Evolutionary conservation across 2,797 vertebrate species (phyloP), one percentile per base, ranked within the genome.

Genomic region (Betta splendens): DNA sequence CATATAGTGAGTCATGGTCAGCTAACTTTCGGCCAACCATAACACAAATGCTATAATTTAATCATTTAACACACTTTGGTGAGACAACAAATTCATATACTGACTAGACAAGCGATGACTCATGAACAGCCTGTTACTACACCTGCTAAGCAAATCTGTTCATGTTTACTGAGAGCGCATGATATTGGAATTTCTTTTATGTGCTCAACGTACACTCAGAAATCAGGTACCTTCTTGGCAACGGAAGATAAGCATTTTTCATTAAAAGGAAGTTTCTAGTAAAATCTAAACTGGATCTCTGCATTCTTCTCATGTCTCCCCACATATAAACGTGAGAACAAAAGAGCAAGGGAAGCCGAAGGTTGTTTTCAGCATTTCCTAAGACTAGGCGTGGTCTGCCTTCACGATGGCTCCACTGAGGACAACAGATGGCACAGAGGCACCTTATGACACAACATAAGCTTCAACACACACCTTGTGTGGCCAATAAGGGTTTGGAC

Each of bases 341-440:
- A 81, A 77, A 67, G 64, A 74, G 66, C 66, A 77, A 75, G 61
- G 67, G 56, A 85, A 81, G 70, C 80, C 83, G 79, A 84, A 85
- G 75, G 80, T 87, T 83, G 81, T 65, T 56, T 80, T 87, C 68
- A 83, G 65, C 55, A 83, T 81, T 81, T 63, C 65, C 47, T 44
- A 51, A 77, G 60, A 51, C 68, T 68, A 80, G 86, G 82, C 64
- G 81, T 85, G 82, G 85, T 81, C 72, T 58, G 65, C 77, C 64
- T 74, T 80, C 60, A 77, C 60, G 77, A 79, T 61, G 2, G 81
- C 86, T 87, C 80, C 72, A 79, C 81, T 79, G 79, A 88, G 83
- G 75, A 72, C 76, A 79, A 89, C 92, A 93, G 91, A 93, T 93
- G 92, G 92, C 80, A 78, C 76, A 75, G 72, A 86, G 79, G 71